Evolutionary conservation across 1,140 invertebrate genomes (phyloP).

Genomic region (Popillia japonica): DNA sequence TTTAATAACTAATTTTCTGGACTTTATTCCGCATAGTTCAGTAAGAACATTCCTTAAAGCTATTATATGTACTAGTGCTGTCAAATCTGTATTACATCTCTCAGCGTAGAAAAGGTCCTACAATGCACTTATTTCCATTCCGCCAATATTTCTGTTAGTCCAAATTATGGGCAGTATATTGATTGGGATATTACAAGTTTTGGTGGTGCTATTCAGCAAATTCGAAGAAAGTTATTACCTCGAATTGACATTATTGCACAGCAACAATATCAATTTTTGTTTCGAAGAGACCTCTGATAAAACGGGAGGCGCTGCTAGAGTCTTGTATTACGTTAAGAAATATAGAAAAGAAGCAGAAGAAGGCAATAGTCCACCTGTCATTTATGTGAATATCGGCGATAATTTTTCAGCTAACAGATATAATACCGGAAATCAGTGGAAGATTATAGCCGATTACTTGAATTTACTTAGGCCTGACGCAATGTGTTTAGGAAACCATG

Average conservation of each 20-base stretch:
- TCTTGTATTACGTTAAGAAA: slow-evolving; percentile 70
- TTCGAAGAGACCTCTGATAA: slow-evolving; percentile 70
- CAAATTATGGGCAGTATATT: too few relatives aligned
- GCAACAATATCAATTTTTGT: slow-evolving; percentile 88
- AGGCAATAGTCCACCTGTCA: slow-evolving; percentile 65
- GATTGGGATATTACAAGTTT: neutral
- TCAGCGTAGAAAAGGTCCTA: too few relatives aligned
- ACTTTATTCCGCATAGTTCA: too few relatives aligned
- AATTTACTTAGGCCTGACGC: slow-evolving; percentile 81
- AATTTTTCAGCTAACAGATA: slow-evolving; percentile 87
- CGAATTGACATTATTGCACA: slow-evolving; percentile 78
- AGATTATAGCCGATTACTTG: slow-evolving; percentile 77
- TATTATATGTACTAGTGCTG: too few relatives aligned
- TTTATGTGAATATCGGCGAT: slow-evolving; percentile 88
- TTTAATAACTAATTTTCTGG: too few relatives aligned
- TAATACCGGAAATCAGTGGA: slow-evolving; percentile 82
- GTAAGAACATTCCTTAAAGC: too few relatives aligned
- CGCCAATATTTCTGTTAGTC: too few relatives aligned
- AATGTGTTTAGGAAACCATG: slow-evolving; percentile 90
- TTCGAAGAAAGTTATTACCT: slow-evolving; percentile 56
- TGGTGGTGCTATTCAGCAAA: neutral
- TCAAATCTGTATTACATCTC: too few relatives aligned
- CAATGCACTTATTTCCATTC: too few relatives aligned
- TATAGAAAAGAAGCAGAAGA: slow-evolving; percentile 64
- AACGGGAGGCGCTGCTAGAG: slow-evolving; percentile 81